Conservation (phyloP, 2,888 invertebrate genomes). For the Melitaea athalia region DNA sequence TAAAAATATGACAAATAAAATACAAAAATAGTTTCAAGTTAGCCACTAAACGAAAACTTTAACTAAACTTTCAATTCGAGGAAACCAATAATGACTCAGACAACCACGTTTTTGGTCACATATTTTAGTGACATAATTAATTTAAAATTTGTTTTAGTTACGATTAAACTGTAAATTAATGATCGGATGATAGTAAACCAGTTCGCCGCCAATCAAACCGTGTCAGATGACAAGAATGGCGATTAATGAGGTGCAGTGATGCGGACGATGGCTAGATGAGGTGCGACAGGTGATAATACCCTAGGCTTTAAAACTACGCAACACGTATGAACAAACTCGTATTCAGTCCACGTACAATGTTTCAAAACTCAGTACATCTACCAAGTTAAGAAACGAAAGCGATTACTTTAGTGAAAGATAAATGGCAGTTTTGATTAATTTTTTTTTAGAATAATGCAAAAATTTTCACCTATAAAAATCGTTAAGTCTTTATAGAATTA, state of each 20-base stretch:
- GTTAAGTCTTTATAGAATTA: constrained; percentile 77
- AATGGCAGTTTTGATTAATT: constrained; percentile 74
- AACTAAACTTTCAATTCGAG: not conserved
- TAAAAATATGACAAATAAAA: constrained; percentile 25
- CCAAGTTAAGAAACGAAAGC: constrained; percentile 45
- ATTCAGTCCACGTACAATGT: constrained; percentile 56
- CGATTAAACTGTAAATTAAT: not conserved
- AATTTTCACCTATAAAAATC: constrained; percentile 72
- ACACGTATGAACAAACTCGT: constrained; percentile 58
- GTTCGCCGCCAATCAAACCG: constrained; percentile 75
- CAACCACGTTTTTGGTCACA: not conserved
- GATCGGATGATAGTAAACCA: constrained; percentile 53
- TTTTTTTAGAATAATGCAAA: constrained; percentile 69
- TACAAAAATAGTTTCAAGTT: constrained; percentile 3
- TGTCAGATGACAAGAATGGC: constrained; percentile 69
- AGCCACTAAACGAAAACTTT: not conserved
- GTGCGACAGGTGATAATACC: constrained; percentile 43
- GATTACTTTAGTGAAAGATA: constrained; percentile 59
- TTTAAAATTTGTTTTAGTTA: too few relatives aligned
- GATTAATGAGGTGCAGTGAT: constrained; percentile 72
- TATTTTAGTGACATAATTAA: too few relatives aligned
- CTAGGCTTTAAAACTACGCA: constrained; percentile 57
- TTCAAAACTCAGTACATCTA: constrained; percentile 36
- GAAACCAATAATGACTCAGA: not conserved
- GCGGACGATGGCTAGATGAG: constrained; percentile 73